These are phyloP conservation scores for Poecile atricapillus DNA, from an alignment of 2,113 vertebrate genomes.

Conservation along the genomic window DNA sequence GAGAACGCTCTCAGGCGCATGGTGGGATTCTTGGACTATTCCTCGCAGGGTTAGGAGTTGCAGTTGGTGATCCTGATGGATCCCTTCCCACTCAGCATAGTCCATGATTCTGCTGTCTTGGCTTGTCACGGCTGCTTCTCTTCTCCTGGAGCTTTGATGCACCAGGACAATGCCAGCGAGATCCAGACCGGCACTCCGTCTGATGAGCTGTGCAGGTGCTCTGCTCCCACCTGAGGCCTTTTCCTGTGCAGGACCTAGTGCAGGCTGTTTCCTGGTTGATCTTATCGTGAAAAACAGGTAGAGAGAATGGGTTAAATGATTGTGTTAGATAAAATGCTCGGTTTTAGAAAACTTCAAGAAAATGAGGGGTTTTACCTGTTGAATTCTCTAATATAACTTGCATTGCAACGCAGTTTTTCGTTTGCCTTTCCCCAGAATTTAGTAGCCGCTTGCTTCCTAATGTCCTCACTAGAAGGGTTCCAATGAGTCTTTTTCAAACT, in stretches of 20 bases:
- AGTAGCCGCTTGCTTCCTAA: not conserved
- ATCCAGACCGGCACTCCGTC: accelerated
- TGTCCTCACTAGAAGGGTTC: not conserved
- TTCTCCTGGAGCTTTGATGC: not conserved
- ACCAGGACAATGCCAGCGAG: accelerated
- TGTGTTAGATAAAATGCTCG: accelerated
- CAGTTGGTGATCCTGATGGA: not conserved
- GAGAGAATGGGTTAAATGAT: accelerated
- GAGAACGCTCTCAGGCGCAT: accelerated
- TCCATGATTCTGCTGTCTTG: accelerated
- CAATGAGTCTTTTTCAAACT: not conserved
- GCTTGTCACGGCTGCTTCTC: accelerated
- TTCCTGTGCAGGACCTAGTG: accelerated
- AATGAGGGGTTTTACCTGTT: not conserved
- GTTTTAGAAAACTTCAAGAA: not conserved
- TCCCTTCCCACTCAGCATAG: accelerated
- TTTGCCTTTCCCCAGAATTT: not conserved
- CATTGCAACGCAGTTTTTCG: accelerated
- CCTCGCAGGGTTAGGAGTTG: not conserved
- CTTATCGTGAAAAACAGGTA: accelerated
- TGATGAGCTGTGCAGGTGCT: accelerated
- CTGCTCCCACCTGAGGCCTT: not conserved
- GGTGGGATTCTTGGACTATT: too few relatives aligned
- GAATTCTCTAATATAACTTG: not conserved
- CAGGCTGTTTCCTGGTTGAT: not conserved